phyloP scores from a whole-genome alignment of 2,797 vertebrate genomes.

The Hydrophis major region DNA sequence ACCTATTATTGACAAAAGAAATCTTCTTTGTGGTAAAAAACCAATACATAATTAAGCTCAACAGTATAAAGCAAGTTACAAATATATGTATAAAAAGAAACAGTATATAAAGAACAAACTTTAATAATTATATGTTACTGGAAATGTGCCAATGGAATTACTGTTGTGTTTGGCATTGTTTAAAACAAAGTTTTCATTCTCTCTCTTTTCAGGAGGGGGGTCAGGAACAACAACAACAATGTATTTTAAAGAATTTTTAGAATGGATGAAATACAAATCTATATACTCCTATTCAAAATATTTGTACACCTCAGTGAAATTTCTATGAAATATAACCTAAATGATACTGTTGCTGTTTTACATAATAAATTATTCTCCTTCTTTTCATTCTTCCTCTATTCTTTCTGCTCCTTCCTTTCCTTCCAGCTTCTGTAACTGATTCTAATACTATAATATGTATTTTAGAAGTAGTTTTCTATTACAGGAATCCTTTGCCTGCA shows the following conservation, averaged over 20 bases:
- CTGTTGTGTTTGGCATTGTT: neutral
- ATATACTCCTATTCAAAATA: neutral
- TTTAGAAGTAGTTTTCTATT: slow-evolving; percentile 17
- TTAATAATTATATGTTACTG: neutral
- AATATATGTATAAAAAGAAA: neutral
- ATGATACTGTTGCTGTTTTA: neutral
- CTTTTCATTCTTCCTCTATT: neutral
- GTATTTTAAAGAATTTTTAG: neutral
- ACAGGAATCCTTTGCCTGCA: neutral
- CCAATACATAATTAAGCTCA: neutral
- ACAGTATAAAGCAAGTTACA: neutral
- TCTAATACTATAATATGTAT: neutral
- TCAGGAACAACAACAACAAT: neutral
- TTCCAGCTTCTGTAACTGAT: neutral
- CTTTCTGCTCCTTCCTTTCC: neutral
- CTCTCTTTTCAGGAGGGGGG: neutral
- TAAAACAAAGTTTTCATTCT: neutral
- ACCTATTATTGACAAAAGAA: neutral
- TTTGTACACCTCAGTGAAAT: neutral
- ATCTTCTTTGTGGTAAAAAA: neutral
- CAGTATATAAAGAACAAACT: neutral
- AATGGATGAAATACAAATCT: neutral
- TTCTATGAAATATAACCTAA: neutral
- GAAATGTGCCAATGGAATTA: neutral
- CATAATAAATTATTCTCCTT: neutral